These are phyloP conservation scores for Clepsis dumicolana DNA, from an alignment of 2,888 invertebrate genomes.

Conservation along the genomic window DNA sequence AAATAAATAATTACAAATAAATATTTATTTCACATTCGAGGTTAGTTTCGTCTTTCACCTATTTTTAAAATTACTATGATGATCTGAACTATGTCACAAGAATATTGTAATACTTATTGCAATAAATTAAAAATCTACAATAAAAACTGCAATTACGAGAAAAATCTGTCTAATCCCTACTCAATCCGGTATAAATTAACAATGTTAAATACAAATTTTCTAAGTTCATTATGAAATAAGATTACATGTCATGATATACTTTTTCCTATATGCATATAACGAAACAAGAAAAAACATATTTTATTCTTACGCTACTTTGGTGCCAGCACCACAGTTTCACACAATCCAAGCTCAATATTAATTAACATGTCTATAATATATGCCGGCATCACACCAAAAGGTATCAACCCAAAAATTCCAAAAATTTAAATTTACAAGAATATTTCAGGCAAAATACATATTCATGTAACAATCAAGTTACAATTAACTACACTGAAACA, in stretches of 20 bases:
- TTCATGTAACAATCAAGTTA: background rate
- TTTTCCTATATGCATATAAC: constrained; percentile 30
- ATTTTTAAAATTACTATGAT: background rate
- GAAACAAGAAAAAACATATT: constrained; percentile 46
- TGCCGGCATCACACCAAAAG: background rate
- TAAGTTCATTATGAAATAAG: constrained; percentile 27
- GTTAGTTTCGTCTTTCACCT: constrained; percentile 6
- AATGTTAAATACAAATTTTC: constrained; percentile 12
- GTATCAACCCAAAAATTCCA: background rate
- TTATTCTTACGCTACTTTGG: constrained; percentile 52
- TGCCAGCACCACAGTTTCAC: constrained; percentile 58
- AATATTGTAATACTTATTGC: constrained; percentile 3
- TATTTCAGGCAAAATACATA: background rate
- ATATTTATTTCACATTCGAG: constrained; percentile 18
- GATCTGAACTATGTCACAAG: background rate
- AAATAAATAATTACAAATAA: constrained; percentile 34
- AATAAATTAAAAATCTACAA: background rate
- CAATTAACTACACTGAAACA: background rate
- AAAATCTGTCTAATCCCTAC: background rate
- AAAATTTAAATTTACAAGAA: background rate
- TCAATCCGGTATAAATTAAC: constrained; percentile 20
- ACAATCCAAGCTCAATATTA: constrained; percentile 27
- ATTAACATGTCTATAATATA: background rate
- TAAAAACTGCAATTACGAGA: background rate
- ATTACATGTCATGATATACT: constrained; percentile 39